Conservation (phyloP, 2,797 vertebrate genomes). For the Toxotes lorentzi region DNA sequence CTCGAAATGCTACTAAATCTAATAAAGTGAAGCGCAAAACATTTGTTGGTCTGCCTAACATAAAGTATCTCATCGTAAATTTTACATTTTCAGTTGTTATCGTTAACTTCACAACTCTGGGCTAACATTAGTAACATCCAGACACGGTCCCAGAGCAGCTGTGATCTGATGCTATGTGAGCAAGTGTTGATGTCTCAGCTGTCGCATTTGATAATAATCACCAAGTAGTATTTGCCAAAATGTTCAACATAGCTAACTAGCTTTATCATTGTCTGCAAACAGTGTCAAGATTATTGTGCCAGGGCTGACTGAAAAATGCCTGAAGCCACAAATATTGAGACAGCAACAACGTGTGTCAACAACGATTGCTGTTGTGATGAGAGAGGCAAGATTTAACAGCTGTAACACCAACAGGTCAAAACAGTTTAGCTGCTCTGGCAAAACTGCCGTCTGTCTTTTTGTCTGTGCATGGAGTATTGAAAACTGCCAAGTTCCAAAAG, state of each 20-base stretch:
- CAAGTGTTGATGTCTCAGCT: conserved; percentile 60
- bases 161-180: conserved; percentile 39
- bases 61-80: neutral
- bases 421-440: conserved; percentile 49
- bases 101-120: conserved; percentile 14
- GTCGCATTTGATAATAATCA: conserved; percentile 53
- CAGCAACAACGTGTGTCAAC: conserved; percentile 14
- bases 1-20: neutral
- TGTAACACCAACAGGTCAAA: conserved; percentile 44
- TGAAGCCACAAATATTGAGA: conserved; percentile 24
- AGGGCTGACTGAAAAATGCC: conserved; percentile 16
- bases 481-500: neutral
- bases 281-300: conserved; percentile 48
- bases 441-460: conserved; percentile 10
- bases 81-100: neutral
- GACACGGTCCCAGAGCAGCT: conserved; percentile 41
- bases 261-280: conserved; percentile 53
- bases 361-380: conserved; percentile 39
- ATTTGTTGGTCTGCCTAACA: neutral
- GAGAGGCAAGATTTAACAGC: conserved; percentile 43
- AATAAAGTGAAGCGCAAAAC: neutral
- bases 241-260: conserved; percentile 47
- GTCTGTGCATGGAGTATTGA: neutral
- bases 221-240: conserved; percentile 52
- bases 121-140: conserved; percentile 27